A percentile compares a stretch with the other conserved stretches of the same genome.
phyloP scores from a whole-genome alignment of 2,797 vertebrate species.

The Microchirus variegatus region DNA sequence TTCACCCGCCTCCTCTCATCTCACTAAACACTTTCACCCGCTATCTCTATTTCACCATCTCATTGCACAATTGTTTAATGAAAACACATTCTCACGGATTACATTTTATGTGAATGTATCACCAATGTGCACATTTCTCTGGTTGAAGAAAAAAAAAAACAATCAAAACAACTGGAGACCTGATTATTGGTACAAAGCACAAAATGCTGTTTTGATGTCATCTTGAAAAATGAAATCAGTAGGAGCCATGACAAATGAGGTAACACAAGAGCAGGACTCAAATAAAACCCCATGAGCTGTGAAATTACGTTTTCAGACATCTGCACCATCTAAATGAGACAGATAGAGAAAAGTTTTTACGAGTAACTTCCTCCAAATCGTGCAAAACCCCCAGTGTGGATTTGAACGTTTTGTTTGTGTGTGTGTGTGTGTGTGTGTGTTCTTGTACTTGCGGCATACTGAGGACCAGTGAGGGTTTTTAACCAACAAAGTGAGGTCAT shows the following conservation, averaged over 20 bases:
- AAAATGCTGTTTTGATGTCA: constrained; percentile 57
- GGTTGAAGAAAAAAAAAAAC: constrained; percentile 22
- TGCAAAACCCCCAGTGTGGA: constrained; percentile 20
- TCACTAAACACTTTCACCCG: constrained; percentile 47
- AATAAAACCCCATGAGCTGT: constrained; percentile 72
- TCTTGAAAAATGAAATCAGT: constrained; percentile 68
- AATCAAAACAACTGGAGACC: constrained; percentile 49
- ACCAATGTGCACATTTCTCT: constrained; percentile 24
- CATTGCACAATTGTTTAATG: constrained; percentile 31
- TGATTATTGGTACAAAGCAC: constrained; percentile 44
- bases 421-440: no score
- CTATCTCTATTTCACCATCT: constrained; percentile 30
- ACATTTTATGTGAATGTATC: constrained; percentile 19
- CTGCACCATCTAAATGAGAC: constrained; percentile 68
- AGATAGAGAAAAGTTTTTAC: constrained; percentile 57
- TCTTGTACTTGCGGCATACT: no score
- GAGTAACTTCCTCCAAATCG: constrained; percentile 37
- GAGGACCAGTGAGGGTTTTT: no score
- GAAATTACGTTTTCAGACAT: constrained; percentile 74
- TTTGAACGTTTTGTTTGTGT: not conserved
- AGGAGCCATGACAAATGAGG: constrained; percentile 59
- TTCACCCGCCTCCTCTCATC: constrained; percentile 35
- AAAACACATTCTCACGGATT: constrained; percentile 31
- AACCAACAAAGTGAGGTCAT: no score
- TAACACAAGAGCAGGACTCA: constrained; percentile 59